Evolutionary conservation across 2,888 invertebrate species (phyloP), one percentile per base, ranked within the genome.

Genomic region (Eumacrocentrus americanus): DNA sequence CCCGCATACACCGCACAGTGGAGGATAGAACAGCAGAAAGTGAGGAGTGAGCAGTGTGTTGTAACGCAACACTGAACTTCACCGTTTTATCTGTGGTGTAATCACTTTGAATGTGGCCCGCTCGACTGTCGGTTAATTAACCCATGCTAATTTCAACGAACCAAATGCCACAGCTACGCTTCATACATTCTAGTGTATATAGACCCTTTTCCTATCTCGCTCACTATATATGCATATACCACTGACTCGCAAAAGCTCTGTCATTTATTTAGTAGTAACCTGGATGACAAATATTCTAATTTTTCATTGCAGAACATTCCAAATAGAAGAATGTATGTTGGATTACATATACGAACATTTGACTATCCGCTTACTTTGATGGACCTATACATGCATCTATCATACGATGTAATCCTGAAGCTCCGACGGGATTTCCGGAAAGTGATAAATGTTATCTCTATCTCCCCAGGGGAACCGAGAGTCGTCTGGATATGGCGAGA

Each of bases 401-500:
- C 53, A 47, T 42, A 48, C 55, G 35, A 55, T 55, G 50, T 55
- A 51, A 60, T 50, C 48, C 23, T 25, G 46, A 40, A 40, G 12
- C 25, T 42, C 54, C 50, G 34, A 51, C 34, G 55, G 50, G 50
- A 55, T 60, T 60, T 50, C 34, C 42, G 40, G 50, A 60, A 60
- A 55, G 60, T 60, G 55, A 60, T 60, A 60, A 60, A 60, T 60
- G 60, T 55, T 60, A 60, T 60, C 55, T 60, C 48, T 50, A 60
- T 60, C 55, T 60, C 55, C 42, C 35, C 42, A 2, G 53, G n/a
- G 42, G 60, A 51, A 20, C 50, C 50, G 29, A 48, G 42, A 60
- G 54, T 60, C 60, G 60, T 50, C 40, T 12, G 48, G 29, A 60
- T 50, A 55, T 35, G 22, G 50, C 40, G 47, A 38, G 34, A 23